Conservation (phyloP, 2,797 vertebrate species). For the Fistularia tabacaria region DNA sequence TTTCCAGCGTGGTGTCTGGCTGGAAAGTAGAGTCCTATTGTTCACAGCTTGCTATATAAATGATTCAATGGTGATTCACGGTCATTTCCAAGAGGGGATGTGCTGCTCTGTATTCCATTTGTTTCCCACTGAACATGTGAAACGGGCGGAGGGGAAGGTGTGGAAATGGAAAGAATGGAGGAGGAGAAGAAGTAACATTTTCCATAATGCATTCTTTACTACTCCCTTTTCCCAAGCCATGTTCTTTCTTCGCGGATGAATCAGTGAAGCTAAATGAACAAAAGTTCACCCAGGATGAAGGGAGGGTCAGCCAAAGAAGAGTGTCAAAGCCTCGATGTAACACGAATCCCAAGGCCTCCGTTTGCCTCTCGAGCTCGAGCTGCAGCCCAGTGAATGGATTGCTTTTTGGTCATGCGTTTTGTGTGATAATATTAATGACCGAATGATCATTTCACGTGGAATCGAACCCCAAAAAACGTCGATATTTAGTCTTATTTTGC, state of each 20-base stretch:
- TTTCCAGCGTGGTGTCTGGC: constrained; percentile 28
- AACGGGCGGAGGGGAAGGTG: constrained; percentile 1
- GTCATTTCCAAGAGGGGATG: background rate
- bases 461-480: no score
- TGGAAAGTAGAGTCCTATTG: constrained; percentile 5
- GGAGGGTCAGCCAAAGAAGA: constrained; percentile 14
- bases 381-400: no score
- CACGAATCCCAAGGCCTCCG: constrained; percentile 1
- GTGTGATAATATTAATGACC: no score
- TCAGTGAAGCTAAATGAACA: constrained; percentile 11
- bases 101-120: background rate
- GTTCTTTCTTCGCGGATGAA: constrained; percentile 14
- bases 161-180: background rate
- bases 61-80: constrained; percentile 2
- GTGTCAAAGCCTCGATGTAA: constrained; percentile 1
- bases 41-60: background rate
- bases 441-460: no score
- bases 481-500: no score
- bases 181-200: background rate
- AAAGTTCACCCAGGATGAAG: constrained; percentile 14
- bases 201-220: constrained; percentile 16
- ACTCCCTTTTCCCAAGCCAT: constrained; percentile 10
- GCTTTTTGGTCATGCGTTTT: no score
- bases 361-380: constrained; percentile 6
- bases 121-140: constrained; percentile 4